phyloP scores from a whole-genome alignment of 1,140 invertebrate genomes.

The Drosophila sucinea region DNA sequence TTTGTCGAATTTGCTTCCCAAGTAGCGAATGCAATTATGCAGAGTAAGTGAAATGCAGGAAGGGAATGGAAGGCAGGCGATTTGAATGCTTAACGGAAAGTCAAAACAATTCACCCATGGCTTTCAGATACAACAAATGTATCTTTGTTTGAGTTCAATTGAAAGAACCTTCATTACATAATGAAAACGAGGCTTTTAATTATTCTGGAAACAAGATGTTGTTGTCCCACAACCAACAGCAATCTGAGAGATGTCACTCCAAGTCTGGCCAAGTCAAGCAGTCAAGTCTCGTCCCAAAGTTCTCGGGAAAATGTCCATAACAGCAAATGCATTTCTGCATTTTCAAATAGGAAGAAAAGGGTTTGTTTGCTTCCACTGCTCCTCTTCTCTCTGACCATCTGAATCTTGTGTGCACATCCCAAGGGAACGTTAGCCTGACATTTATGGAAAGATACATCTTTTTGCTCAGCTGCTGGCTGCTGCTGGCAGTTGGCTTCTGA shows the following conservation, averaged over 20 bases:
- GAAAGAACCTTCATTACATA: background rate
- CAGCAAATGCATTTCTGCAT: constrained; percentile 45
- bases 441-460: constrained; percentile 40
- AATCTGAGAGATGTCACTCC: constrained; percentile 1
- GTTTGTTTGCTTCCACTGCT: background rate
- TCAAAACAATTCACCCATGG: background rate
- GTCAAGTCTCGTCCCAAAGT: constrained; percentile 38
- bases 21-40: constrained; percentile 55
- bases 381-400: background rate
- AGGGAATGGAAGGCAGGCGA: constrained; percentile 12
- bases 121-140: too few species aligned
- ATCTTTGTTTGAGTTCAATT: too few species aligned
- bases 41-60: constrained; percentile 30
- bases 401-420: constrained; percentile 27
- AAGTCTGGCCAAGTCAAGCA: constrained; percentile 10
- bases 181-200: constrained; percentile 7
- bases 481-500: constrained; percentile 6
- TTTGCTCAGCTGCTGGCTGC: constrained; percentile 6
- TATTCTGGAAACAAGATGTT: constrained; percentile 1
- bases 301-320: constrained; percentile 51
- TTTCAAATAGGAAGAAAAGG: constrained; percentile 51
- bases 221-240: background rate
- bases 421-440: constrained; percentile 51
- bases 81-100: background rate
- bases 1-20: constrained; percentile 55